Evolutionary conservation across 1,140 invertebrate species (phyloP), one percentile per base, ranked within the genome.

Genomic region (Heliothis virescens): DNA sequence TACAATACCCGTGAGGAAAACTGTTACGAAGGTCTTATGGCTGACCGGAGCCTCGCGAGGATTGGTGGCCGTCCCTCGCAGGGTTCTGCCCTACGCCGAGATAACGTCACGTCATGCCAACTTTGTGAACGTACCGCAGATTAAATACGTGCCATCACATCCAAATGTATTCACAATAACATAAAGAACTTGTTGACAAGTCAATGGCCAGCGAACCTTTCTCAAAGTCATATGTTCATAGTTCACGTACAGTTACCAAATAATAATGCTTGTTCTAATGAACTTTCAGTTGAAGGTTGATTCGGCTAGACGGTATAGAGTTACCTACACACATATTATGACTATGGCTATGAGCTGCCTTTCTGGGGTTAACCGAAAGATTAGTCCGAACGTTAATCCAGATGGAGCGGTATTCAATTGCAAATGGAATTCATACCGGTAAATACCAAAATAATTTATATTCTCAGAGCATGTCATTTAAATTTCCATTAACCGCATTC

Each of bases 181-280:
- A 41, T 41, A 41, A 41, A 41, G 5, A n/a, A 16, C n/a, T 15
- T 16, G 67, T 26, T 71, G 47, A 71, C 41, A 41, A 60, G 57
- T 75, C 57, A 75, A 62, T 47, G 72, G 57, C 34, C 72, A 72
- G 9, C 52, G 47, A 62, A 75, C 72, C 72, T 75, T 75, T 50
- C 7, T 60, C 57, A 75, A 75, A 50, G 72, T 62, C 72, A 13
- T 62, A 41, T 41, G 34, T 41, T 41, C 34, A 41, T 72, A 34
- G 50, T 55, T 57, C 50, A 52, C 21, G 15, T n/a, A 50, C 34
- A 57, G 71, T 15, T 50, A 29, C 72, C 62, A 29, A 60, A 57
- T 3, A 60, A 73, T 57, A 72, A 52, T 16, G 65, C 16, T n/a
- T 48, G 4, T 21, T 62, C 16, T 62, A 48, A 75, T 60, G 57